These are phyloP conservation scores for Drosophila helvetica DNA, from an alignment of 2,888 invertebrate genomes.

Conservation along the genomic window DNA sequence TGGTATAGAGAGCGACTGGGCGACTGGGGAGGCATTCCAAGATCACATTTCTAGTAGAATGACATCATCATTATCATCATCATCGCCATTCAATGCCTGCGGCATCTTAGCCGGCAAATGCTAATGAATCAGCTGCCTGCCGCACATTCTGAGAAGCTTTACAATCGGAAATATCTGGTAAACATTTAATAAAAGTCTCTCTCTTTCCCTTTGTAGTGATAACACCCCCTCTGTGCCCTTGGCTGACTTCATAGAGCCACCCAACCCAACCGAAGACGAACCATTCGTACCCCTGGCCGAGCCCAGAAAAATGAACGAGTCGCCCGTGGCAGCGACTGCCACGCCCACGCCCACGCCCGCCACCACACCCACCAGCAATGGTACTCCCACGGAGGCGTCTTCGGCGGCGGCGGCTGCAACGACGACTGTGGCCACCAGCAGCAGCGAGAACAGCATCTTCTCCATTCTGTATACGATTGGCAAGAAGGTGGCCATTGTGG, in stretches of 20 bases:
- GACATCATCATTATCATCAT: conserved; percentile 39
- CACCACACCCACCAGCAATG: conserved; percentile 36
- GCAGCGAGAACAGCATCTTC: conserved; percentile 84
- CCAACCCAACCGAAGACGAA: conserved; percentile 49
- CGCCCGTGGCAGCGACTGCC: conserved; percentile 35
- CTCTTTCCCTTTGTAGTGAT: conserved; percentile 44
- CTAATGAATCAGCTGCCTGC: conserved; percentile 67
- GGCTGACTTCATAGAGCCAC: conserved; percentile 62
- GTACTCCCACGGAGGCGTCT: conserved; percentile 28
- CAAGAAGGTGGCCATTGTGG: conserved; percentile 90
- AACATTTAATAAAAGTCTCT: conserved; percentile 9
- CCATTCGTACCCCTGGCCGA: conserved; percentile 63
- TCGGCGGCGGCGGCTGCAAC: conserved; percentile 17
- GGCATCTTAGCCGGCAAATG: conserved; percentile 45
- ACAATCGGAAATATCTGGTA: conserved; percentile 22
- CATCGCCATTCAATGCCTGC: conserved; percentile 54
- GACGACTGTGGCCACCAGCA: conserved; percentile 28
- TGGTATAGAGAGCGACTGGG: background rate
- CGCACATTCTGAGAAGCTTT: conserved; percentile 13
- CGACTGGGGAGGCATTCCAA: conserved; percentile 30
- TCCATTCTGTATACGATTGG: conserved; percentile 87
- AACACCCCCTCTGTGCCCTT: conserved; percentile 58
- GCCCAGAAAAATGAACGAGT: conserved; percentile 58
- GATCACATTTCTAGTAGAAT: conserved; percentile 43
- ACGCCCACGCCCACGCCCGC: conserved; percentile 39